A percentile compares a stretch with the other conserved stretches of the same genome.
phyloP scores from a whole-genome alignment of 2,797 vertebrate genomes.

The Danio aesculapii region DNA sequence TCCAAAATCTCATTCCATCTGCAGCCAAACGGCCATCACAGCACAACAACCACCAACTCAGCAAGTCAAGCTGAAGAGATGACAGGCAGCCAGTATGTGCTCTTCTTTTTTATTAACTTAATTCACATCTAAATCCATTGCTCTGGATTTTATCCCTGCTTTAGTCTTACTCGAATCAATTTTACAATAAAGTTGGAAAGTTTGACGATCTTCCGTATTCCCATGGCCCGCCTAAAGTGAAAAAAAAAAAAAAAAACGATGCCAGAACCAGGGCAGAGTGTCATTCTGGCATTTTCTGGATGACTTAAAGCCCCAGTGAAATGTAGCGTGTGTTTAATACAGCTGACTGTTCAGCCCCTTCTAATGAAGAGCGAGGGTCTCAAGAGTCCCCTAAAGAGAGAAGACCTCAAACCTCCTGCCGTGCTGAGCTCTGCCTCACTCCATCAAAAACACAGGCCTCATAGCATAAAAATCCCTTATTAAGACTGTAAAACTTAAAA shows the following conservation, averaged over 20 bases:
- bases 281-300: conserved; percentile 20
- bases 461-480: conserved; percentile 25
- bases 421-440: conserved; percentile 36
- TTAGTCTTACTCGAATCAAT: background rate
- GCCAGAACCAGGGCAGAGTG: conserved; percentile 25
- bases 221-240: background rate
- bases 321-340: conserved; percentile 32
- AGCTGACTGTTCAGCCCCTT: conserved; percentile 34
- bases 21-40: conserved; percentile 20
- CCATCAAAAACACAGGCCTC: conserved; percentile 19
- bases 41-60: conserved; percentile 1
- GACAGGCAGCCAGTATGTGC: background rate
- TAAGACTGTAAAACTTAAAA: background rate
- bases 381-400: conserved; percentile 30
- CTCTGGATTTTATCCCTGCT: background rate
- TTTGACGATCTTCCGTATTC: conserved; percentile 15
- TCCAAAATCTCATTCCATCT: conserved; percentile 28
- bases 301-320: conserved; percentile 35
- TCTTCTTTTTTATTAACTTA: background rate
- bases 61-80: conserved; percentile 4
- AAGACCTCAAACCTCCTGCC: conserved; percentile 30
- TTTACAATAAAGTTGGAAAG: conserved; percentile 5
- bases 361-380: conserved; percentile 58
- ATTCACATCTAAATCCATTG: background rate
- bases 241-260: conserved; percentile 7